Evolutionary conservation across 1,140 invertebrate genomes (phyloP).

Genomic region (Xylocopa sonorina): DNA sequence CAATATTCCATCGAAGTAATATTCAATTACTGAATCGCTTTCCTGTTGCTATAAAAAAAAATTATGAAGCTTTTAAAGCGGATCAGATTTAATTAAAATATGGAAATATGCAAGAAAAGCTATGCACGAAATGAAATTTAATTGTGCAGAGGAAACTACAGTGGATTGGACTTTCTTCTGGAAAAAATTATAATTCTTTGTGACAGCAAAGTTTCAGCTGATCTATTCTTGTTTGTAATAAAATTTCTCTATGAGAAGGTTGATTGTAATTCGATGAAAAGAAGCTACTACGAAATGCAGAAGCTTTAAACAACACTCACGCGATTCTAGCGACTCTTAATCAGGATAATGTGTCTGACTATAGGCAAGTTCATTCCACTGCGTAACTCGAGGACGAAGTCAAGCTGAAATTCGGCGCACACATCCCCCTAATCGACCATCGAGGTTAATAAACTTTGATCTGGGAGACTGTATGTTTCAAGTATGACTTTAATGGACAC

Average conservation of each 20-base stretch:
- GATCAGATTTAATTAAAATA: no score
- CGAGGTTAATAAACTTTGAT: background rate
- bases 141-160: no score
- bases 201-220: no score
- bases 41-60: no score
- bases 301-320: background rate
- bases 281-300: background rate
- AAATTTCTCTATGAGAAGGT: background rate
- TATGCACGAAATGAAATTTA: no score
- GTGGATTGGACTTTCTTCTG: no score
- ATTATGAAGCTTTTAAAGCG: no score
- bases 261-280: background rate
- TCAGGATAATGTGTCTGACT: constrained; percentile 35
- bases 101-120: no score
- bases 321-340: constrained; percentile 5
- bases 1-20: background rate
- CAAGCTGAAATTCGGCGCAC: background rate
- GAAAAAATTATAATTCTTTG: no score
- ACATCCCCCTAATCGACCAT: background rate
- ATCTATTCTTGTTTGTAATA: background rate
- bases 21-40: background rate
- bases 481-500: no score
- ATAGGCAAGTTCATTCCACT: constrained; percentile 12
- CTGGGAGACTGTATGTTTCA: background rate
- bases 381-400: background rate